Evolutionary conservation across 2,797 vertebrate genomes (phyloP), one percentile per base, ranked within the genome.

Genomic region (Leptodactylus fallax): DNA sequence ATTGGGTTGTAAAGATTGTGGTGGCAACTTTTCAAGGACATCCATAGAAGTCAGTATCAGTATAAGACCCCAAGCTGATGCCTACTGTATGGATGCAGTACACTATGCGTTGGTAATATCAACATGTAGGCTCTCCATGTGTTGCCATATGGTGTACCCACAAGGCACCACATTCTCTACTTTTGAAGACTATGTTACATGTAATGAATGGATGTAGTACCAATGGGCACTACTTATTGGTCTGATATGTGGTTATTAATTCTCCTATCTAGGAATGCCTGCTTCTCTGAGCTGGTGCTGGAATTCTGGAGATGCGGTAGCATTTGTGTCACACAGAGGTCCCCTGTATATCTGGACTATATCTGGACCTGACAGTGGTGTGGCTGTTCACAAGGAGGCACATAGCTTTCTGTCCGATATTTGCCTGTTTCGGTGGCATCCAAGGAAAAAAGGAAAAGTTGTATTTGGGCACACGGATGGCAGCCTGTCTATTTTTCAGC

Each of bases 341-440:
- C 98, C 98, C 0, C 93, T 99, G 45, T 97, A 97, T 90, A 93
- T 99, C 69, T 99, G 98, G 98, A 96, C 94, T 56, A 92, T 97
- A 55, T 96, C 96, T 2, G 97, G 97, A 84, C 90, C 95, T 0
- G 96, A 97, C 16, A 93, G 93, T 0, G 96, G 97, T 3, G 96
- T 99, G 60, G 96, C 95, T 0, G 95, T 96, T 8, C 97, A 99
- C 87, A 98, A 96, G 91, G 98, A 99, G 7, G 98, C 98, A 21
- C 97, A 99, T 84, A 97, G 96, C 91, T 99, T 99, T 92, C 92
- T 97, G 80, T 98, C 98, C 0, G 98, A 99, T 88, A 97, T 99
- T 92, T 97, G 96, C 85, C 92, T 98, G 3, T 99, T 99, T 93
- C 94, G 98, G 83, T 99, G 98, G 98, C 97, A 99, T 87, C 96